Evolutionary conservation across 2,888 invertebrate genomes (phyloP).

Genomic region (Cerceris ruficornis): DNA sequence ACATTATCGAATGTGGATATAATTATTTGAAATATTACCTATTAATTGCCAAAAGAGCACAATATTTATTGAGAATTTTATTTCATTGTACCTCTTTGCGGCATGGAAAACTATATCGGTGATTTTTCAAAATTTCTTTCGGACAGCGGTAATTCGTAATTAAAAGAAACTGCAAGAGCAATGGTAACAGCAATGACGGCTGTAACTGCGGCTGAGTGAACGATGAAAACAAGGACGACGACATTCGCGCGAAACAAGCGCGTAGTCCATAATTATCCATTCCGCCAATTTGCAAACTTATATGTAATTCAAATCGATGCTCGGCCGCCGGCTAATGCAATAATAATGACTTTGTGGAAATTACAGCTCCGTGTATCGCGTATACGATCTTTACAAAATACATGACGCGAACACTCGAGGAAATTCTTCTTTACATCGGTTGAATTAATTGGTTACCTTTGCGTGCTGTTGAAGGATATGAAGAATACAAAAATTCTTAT

Average conservation of each 20-base stretch:
- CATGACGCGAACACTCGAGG: constrained; percentile 33
- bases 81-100: too few species aligned
- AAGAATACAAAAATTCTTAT: not conserved
- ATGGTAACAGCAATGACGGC: not conserved
- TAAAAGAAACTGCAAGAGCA: not conserved
- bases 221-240: constrained; percentile 26
- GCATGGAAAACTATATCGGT: too few species aligned
- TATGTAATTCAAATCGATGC: constrained; percentile 62
- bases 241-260: constrained; percentile 35
- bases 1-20: too few species aligned
- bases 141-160: not conserved
- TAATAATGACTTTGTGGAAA: constrained; percentile 67
- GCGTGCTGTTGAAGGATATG: constrained; percentile 1
- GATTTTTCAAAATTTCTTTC: not conserved
- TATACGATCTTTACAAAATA: constrained; percentile 39
- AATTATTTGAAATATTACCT: too few species aligned
- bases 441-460: constrained; percentile 19
- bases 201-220: not conserved
- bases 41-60: too few species aligned
- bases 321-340: constrained; percentile 65
- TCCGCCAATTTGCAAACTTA: constrained; percentile 64
- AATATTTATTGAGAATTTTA: too few species aligned
- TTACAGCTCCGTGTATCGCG: constrained; percentile 41
- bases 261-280: constrained; percentile 63
- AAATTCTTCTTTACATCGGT: constrained; percentile 25